Percentiles rank a stretch among this genome's conserved stretches.
Evolutionary conservation across 2,797 vertebrate genomes (phyloP).

Genomic region (Sebastes ruberrimus): DNA sequence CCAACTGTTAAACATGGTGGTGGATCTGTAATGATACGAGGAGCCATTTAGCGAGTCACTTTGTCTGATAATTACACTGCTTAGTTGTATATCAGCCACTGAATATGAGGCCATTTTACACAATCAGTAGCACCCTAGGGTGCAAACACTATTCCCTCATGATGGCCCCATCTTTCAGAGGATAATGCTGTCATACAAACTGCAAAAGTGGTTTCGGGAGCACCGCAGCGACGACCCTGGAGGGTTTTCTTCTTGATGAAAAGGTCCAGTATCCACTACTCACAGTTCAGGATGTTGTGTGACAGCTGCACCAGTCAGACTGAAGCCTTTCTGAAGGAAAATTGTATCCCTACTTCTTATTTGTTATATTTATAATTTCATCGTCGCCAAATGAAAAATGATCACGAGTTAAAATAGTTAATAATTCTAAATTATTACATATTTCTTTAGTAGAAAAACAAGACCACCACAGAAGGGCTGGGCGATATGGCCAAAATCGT

Average conservation of each 20-base stretch:
- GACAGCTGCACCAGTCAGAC: slow-evolving; percentile 30
- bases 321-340: not conserved
- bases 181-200: slow-evolving; percentile 19
- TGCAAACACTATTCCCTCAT: slow-evolving; percentile 14
- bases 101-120: slow-evolving; percentile 23
- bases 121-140: slow-evolving; percentile 14
- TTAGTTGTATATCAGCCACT: slow-evolving; percentile 13
- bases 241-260: slow-evolving; percentile 7
- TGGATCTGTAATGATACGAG: slow-evolving; percentile 21
- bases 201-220: slow-evolving; percentile 27
- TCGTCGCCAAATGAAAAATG: not conserved
- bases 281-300: slow-evolving; percentile 2
- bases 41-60: slow-evolving; percentile 27
- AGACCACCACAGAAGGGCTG: not conserved
- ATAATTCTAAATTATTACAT: not conserved
- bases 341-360: not conserved
- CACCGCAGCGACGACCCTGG: not conserved
- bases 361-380: not conserved
- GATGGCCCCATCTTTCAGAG: slow-evolving; percentile 7
- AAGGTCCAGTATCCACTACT: not conserved
- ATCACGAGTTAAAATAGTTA: not conserved
- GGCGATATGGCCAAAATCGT: no score
- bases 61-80: slow-evolving; percentile 21
- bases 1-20: slow-evolving; percentile 22
- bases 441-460: not conserved